A percentile compares a stretch with the other conserved stretches of the same genome.
Conservation (phyloP, 2,797 vertebrate genomes). For the Notamacropus eugenii region DNA sequence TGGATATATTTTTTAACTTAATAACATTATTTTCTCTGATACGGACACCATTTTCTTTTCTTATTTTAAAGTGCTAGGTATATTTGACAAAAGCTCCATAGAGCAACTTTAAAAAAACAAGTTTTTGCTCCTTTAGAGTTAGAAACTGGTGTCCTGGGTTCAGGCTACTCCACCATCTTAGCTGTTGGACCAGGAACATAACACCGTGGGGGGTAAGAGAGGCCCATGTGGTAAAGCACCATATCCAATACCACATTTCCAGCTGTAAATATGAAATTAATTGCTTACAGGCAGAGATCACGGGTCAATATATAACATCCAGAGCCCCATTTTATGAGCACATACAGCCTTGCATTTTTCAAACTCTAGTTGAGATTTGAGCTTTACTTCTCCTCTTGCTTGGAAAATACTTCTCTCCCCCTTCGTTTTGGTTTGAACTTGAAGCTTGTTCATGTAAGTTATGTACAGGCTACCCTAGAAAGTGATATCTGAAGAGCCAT, state of each 20-base stretch:
- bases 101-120: not conserved
- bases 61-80: not conserved
- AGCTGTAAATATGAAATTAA: not conserved
- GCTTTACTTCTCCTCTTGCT: not conserved
- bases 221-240: not conserved
- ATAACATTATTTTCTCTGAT: conserved; percentile 18
- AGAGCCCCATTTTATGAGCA: conserved; percentile 5
- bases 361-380: not conserved
- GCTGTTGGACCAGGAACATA: not conserved
- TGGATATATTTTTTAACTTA: not conserved
- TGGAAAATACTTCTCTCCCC: not conserved
- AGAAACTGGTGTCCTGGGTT: conserved; percentile 8
- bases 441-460: not conserved
- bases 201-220: not conserved
- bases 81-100: conserved; percentile 28
- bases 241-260: not conserved
- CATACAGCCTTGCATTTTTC: not conserved
- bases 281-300: not conserved
- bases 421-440: not conserved
- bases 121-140: not conserved
- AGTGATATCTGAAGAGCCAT: not conserved
- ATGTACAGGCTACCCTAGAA: not conserved
- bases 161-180: not conserved
- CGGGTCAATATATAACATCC: not conserved
- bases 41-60: conserved; percentile 9